Base-by-base conservation (phyloP, 1,140 invertebrate genomes). In the Aphelenchoides fujianensis region DNA sequence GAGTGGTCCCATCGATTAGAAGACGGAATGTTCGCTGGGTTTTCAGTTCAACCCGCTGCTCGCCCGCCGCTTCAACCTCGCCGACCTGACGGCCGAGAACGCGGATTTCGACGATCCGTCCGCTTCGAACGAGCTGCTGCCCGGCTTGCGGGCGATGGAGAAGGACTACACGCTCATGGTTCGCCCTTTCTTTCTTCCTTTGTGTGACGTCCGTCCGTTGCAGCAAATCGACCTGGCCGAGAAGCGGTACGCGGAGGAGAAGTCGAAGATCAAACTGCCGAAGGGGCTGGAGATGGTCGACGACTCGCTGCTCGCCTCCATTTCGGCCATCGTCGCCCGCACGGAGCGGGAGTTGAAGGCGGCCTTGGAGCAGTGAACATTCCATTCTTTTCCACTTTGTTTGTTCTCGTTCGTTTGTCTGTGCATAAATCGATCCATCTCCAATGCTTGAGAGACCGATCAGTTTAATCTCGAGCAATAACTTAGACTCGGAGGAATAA, bases 1-100 rank as follows among this genome's bases (percentile, higher is more conserved):
- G 36, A 66, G 36, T 72, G 61, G 9, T 3, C 28, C 12, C 53
- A 19, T 9, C 5, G 3, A n/a, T n/a, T 68, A 3, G 30, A 64
- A 12, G 57, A 69, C 12, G 1, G n/a, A 28, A n/a, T n/a, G n/a
- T n/a, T n/a, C n/a, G n/a, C n/a, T n/a, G n/a, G n/a, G n/a, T n/a
- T 66, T 68, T n/a, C 32, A 74, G 72, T 74, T 74, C 28, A 74
- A 74, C 12, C 72, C 72, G 12, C 30, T 74, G 12, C 41, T 74
- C 2, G 36, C 72, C 1, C 34, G 72, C 7, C 19, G n/a, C 52
- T 74, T 74, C n/a, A 5, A 76, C 63, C 30, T 77, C 12, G 37
- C 37, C 30, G 70, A 74, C 27, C 16, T 66, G 23, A 19, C 19
- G 23, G 23, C 53, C 12, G 63, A 37, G 19, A 37, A 30, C n/a